phyloP scores from a whole-genome alignment of 1,140 invertebrate genomes.

The Galleria mellonella region DNA sequence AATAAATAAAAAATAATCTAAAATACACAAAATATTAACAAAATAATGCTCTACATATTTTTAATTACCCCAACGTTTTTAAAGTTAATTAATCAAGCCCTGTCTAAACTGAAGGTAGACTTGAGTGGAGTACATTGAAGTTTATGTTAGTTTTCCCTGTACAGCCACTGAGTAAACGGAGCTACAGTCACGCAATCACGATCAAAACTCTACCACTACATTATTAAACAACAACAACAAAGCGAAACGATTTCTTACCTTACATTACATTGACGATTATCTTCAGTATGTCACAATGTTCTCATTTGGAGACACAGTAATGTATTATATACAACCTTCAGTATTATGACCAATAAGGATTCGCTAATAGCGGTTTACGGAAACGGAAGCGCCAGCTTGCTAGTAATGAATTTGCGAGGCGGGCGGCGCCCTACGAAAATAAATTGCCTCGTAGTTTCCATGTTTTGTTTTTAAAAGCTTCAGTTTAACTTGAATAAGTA shows the following conservation, averaged over 20 bases:
- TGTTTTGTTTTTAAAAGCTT: constrained; percentile 51
- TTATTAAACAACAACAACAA: not conserved
- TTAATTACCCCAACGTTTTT: not conserved
- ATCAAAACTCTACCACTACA: not conserved
- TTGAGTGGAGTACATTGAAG: constrained; percentile 33
- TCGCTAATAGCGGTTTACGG: constrained; percentile 26
- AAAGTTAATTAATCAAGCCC: constrained; percentile 1
- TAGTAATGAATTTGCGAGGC: constrained; percentile 69
- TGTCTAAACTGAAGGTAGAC: constrained; percentile 5
- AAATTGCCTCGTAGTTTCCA: constrained; percentile 51
- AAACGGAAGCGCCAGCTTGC: constrained; percentile 64
- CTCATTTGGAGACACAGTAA: no score
- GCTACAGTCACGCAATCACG: constrained; percentile 33
- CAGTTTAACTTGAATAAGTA: constrained; percentile 32
- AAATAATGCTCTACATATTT: no score
- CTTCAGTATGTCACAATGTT: no score
- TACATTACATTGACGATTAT: no score
- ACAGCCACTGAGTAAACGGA: constrained; percentile 56
- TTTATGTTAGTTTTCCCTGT: constrained; percentile 66
- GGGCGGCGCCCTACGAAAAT: constrained; percentile 56
- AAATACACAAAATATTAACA: no score
- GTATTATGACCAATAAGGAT: not conserved
- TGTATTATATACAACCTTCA: not conserved
- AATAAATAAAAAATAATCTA: no score
- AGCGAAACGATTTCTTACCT: constrained; percentile 1